Evolutionary conservation across 2,888 invertebrate species (phyloP).

Genomic region (Campopleginae sp.): DNA sequence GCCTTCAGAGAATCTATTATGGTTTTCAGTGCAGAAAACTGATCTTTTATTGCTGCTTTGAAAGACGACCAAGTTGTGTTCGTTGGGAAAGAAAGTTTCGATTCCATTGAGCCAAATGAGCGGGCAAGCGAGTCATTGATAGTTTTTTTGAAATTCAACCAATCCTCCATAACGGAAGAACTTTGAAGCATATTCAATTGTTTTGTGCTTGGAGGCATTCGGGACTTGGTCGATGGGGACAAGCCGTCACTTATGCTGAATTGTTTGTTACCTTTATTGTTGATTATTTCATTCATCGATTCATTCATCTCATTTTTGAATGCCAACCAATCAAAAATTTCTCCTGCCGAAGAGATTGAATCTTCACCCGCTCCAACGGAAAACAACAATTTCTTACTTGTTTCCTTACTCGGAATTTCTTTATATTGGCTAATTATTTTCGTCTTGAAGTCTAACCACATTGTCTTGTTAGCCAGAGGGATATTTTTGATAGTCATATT

Average conservation of each 20-base stretch:
- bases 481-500: slow-evolving; percentile 59
- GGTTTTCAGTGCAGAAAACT: slow-evolving; percentile 70
- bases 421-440: slow-evolving; percentile 50
- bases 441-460: slow-evolving; percentile 56
- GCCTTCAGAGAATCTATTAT: slow-evolving; percentile 66
- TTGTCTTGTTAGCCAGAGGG: slow-evolving; percentile 53
- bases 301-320: slow-evolving; percentile 61
- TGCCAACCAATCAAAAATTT: slow-evolving; percentile 54
- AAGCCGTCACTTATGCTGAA: slow-evolving; percentile 5
- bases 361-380: neutral
- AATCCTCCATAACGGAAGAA: slow-evolving; percentile 57
- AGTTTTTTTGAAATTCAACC: slow-evolving; percentile 63
- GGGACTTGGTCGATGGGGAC: slow-evolving; percentile 14
- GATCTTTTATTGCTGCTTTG: slow-evolving; percentile 61
- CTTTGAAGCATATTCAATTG: slow-evolving; percentile 51
- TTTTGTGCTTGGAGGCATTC: slow-evolving; percentile 22
- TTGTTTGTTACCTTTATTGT: slow-evolving; percentile 23
- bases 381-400: neutral
- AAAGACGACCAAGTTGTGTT: slow-evolving; percentile 66
- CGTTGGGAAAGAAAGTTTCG: slow-evolving; percentile 1
- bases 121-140: slow-evolving; percentile 62
- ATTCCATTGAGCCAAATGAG: slow-evolving; percentile 41
- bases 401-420: slow-evolving; percentile 28
- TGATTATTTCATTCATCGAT: slow-evolving; percentile 47
- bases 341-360: neutral